Evolutionary conservation across 1,140 invertebrate species (phyloP).

Genomic region (Ceratosolen solmsi): DNA sequence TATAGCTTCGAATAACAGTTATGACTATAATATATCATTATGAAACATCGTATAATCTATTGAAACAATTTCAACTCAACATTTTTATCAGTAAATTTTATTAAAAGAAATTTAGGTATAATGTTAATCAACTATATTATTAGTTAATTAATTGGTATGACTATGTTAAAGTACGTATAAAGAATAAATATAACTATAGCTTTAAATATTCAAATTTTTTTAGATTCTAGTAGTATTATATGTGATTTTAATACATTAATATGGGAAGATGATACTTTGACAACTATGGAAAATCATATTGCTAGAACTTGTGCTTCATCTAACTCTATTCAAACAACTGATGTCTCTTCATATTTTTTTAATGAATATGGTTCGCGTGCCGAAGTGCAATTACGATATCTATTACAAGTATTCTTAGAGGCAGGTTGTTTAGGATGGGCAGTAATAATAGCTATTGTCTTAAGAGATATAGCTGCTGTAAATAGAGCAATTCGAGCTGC

Average conservation of each 20-base stretch:
- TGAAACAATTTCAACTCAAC: background rate
- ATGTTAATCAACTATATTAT: too few relatives aligned
- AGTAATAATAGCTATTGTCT: constrained; percentile 76
- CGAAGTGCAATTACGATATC: constrained; percentile 71
- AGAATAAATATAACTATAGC: too few relatives aligned
- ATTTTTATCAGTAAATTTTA: too few relatives aligned
- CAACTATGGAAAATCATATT: background rate
- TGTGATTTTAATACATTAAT: background rate
- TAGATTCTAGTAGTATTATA: background rate
- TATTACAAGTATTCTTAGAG: constrained; percentile 78
- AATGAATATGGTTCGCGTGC: constrained; percentile 50
- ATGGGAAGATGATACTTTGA: background rate
- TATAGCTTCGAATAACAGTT: too few relatives aligned
- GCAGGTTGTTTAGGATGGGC: constrained; percentile 81
- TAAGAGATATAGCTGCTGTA: constrained; percentile 78
- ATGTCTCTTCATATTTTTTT: background rate
- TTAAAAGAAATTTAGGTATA: too few relatives aligned
- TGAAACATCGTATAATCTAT: too few relatives aligned
- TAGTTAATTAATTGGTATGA: too few relatives aligned
- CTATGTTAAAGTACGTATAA: too few relatives aligned
- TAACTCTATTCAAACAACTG: background rate
- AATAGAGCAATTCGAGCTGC: constrained; percentile 77
- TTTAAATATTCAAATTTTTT: background rate
- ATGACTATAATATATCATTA: too few relatives aligned
- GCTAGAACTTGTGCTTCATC: background rate